A percentile compares a stretch with the other conserved stretches of the same genome.
phyloP scores from a whole-genome alignment of 2,888 invertebrate genomes.

The Ennomos erosarius region DNA sequence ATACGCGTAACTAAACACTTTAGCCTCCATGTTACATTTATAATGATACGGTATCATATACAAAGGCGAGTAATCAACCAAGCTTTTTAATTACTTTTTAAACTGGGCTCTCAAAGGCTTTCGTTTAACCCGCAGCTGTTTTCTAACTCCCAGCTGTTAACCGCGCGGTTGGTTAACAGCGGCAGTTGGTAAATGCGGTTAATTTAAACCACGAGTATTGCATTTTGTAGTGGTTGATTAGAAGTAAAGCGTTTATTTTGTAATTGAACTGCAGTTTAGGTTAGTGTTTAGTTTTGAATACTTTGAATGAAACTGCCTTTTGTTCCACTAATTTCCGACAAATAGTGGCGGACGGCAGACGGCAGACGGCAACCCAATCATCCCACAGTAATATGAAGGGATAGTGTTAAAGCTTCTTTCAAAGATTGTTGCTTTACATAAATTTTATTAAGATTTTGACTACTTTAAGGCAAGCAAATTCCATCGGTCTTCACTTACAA shows the following conservation, averaged over 20 bases:
- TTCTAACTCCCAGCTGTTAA: conserved; percentile 12
- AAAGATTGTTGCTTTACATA: too few relatives aligned
- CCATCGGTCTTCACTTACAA: too few relatives aligned
- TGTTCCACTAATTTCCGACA: too few relatives aligned
- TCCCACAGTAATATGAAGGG: too few relatives aligned
- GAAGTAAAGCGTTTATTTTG: neutral
- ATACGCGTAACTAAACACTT: too few relatives aligned
- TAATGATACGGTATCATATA: conserved; percentile 13
- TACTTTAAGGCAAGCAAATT: too few relatives aligned
- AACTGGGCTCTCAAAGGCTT: conserved; percentile 14
- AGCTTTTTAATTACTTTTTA: conserved; percentile 24
- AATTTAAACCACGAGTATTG: conserved; percentile 7
- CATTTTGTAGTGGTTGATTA: conserved; percentile 6
- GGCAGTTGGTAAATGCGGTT: conserved; percentile 10
- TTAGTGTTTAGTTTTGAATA: too few relatives aligned
- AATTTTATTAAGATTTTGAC: too few relatives aligned
- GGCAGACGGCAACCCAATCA: too few relatives aligned
- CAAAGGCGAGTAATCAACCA: conserved; percentile 12
- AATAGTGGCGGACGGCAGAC: too few relatives aligned
- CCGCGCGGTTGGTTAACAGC: conserved; percentile 7
- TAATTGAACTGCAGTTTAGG: neutral
- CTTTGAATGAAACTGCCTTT: too few relatives aligned
- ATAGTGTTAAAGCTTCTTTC: too few relatives aligned
- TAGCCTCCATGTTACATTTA: neutral
- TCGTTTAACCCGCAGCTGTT: conserved; percentile 12